Evolutionary conservation across 2,113 vertebrate species (phyloP), one percentile per base, ranked within the genome.

Genomic region (Amazona guildingii): DNA sequence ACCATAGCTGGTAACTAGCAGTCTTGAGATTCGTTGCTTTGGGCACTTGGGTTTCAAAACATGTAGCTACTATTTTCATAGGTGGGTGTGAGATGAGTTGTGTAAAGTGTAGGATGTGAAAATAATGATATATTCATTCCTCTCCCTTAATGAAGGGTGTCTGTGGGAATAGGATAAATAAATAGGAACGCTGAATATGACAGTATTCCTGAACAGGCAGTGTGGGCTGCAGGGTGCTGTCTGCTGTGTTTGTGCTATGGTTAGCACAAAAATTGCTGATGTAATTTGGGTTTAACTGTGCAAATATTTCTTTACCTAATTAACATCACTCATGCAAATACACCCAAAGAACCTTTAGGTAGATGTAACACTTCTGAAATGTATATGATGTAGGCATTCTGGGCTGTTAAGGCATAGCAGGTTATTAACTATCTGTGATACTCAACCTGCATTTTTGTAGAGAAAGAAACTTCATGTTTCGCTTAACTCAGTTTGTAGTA

Each of bases 101-200:
- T 52, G 52, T 82, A 27, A 93, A 88, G 76, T 5, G 93, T 86
- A 81, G 85, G 79, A 86, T 88, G 83, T 93, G 95, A 83, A 90
- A 86, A 72, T 92, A 91, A 84, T 68, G 61, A 48, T 43, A 37
- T 87, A 46, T 90, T 94, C 94, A 35, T 94, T 92, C 44, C 23
- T 69, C 4, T 92, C 43, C 27, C 44, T 77, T 93, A 93, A 90
- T 90, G 72, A 90, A 59, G 29, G 55, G 33, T 88, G 63, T 80
- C 78, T 93, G 54, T 79, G 46, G 57, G 25, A 64, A 35, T 37
- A 76, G 59, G 72, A 74, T 91, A 94, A 92, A 76, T 52, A 88
- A 72, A 67, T 35, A 73, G 63, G 48, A 86, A 6, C 4, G 8
- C 16, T 11, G 5, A 49, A 15, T 31, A 28, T 81, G 68, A 37